Evolutionary conservation across 1,140 invertebrate genomes (phyloP).

Genomic region (Cotesia vestalis): DNA sequence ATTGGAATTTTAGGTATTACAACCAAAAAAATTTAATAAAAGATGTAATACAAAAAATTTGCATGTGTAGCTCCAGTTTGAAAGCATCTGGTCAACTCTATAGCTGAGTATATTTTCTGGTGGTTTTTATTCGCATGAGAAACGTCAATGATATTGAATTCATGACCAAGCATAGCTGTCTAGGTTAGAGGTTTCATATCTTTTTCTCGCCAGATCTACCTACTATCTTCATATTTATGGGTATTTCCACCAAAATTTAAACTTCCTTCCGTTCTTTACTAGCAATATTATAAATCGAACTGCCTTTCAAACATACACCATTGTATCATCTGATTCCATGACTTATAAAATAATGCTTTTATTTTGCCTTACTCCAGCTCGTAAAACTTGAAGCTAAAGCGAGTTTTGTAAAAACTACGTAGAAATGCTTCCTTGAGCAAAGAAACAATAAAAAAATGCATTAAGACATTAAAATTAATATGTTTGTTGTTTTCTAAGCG

Average conservation of each 20-base stretch:
- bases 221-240: conserved; percentile 31
- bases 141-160: conserved; percentile 14
- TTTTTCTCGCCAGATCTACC: background rate
- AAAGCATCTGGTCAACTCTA: conserved; percentile 9
- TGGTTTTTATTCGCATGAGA: conserved; percentile 11
- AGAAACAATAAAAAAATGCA: background rate
- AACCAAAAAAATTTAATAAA: background rate
- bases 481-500: background rate
- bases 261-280: conserved; percentile 22
- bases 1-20: background rate
- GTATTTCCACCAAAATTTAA: conserved; percentile 21
- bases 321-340: background rate
- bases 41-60: background rate
- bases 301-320: background rate
- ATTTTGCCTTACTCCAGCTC: background rate
- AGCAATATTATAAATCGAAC: background rate
- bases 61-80: background rate
- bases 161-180: background rate
- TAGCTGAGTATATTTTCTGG: conserved; percentile 11
- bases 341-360: background rate
- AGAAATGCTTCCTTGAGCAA: too few species aligned
- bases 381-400: too few species aligned
- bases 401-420: too few species aligned
- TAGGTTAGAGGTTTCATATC: background rate
- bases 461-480: background rate